Conservation (phyloP, 2,113 vertebrate species). For the Elephantulus edwardii region DNA sequence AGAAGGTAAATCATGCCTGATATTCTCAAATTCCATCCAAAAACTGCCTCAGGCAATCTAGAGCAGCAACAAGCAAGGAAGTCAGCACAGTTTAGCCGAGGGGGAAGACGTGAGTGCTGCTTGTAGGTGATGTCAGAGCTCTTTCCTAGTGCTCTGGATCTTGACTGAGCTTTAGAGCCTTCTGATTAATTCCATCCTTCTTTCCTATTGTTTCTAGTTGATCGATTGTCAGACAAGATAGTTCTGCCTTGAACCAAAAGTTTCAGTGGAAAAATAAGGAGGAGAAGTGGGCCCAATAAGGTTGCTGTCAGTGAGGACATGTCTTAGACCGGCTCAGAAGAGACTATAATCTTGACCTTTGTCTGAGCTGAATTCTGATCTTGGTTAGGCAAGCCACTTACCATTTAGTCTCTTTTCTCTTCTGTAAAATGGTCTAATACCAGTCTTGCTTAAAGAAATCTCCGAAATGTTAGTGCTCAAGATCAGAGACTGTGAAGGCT, state of each 20-base stretch:
- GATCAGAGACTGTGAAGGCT: background rate
- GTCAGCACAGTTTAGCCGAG: rapidly evolving
- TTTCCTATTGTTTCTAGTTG: background rate
- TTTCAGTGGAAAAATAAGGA: background rate
- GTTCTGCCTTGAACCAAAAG: background rate
- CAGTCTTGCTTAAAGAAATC: background rate
- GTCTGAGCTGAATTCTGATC: background rate
- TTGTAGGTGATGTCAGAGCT: background rate
- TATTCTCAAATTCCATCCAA: background rate
- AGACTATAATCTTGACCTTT: background rate
- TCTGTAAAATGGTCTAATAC: background rate
- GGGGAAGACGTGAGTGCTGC: background rate
- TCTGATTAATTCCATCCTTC: background rate
- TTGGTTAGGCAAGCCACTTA: background rate
- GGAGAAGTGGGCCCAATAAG: background rate
- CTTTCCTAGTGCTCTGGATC: background rate
- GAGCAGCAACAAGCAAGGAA: background rate
- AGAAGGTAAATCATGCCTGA: background rate
- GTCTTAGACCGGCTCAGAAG: background rate
- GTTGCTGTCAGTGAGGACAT: background rate
- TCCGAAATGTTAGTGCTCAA: background rate
- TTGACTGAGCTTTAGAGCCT: background rate
- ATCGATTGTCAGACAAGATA: background rate
- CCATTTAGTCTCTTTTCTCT: background rate
- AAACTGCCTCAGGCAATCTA: background rate